These are phyloP conservation scores for Stictocephala bisonia DNA, from an alignment of 2,888 invertebrate genomes.

Conservation along the genomic window DNA sequence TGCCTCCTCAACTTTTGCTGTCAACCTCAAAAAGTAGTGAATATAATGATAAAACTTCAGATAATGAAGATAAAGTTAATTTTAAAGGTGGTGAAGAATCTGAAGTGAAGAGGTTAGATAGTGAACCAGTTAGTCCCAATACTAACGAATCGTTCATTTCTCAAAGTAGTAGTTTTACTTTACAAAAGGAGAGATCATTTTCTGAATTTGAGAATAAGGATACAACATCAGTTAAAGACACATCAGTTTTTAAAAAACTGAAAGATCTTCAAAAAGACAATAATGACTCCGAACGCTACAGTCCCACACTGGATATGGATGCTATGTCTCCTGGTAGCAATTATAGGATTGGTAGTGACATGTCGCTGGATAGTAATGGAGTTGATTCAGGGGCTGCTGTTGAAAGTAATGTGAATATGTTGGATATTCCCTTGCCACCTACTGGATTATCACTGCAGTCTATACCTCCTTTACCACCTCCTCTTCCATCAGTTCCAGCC, in stretches of 20 bases:
- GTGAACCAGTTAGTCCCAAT: background rate
- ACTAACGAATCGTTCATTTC: background rate
- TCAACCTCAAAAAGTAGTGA: too few species aligned
- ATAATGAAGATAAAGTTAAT: too few species aligned
- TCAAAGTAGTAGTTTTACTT: conserved; percentile 33
- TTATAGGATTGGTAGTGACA: conserved; percentile 35
- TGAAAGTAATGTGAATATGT: conserved; percentile 19
- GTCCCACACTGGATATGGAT: conserved; percentile 45
- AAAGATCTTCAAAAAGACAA: too few species aligned
- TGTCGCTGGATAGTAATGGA: conserved; percentile 41
- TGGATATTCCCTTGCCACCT: conserved; percentile 55
- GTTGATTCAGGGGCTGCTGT: conserved; percentile 18
- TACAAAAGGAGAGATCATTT: conserved; percentile 36
- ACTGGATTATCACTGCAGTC: conserved; percentile 16
- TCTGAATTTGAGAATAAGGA: background rate
- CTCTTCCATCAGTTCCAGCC: conserved; percentile 17
- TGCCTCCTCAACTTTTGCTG: too few species aligned
- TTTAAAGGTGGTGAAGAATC: too few species aligned
- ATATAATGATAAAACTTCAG: too few species aligned
- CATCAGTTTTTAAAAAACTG: too few species aligned
- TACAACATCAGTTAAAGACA: too few species aligned
- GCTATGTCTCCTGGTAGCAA: conserved; percentile 34
- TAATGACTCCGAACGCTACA: conserved; percentile 43
- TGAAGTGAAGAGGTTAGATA: background rate
- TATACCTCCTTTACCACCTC: conserved; percentile 33